These are phyloP conservation scores for Thymelicus acteon DNA, from an alignment of 2,888 invertebrate genomes.

Conservation along the genomic window DNA sequence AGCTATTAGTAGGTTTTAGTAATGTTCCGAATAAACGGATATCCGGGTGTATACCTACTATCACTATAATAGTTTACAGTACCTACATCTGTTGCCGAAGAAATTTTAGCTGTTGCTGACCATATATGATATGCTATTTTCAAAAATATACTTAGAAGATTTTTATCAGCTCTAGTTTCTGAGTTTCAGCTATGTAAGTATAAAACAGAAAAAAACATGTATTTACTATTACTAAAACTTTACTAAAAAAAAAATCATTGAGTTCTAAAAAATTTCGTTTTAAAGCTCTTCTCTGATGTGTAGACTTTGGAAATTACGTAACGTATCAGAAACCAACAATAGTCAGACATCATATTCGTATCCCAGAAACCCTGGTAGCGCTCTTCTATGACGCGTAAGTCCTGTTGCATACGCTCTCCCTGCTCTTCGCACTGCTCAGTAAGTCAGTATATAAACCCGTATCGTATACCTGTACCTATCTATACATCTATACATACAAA, in stretches of 20 bases:
- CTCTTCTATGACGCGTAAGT: slow-evolving; percentile 53
- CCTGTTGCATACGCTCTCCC: slow-evolving; percentile 56
- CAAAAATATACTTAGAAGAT: slow-evolving; percentile 1
- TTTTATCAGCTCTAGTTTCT: slow-evolving; percentile 20
- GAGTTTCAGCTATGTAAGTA: slow-evolving; percentile 9
- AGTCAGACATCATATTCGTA: slow-evolving; percentile 18
- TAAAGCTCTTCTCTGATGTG: slow-evolving; percentile 5
- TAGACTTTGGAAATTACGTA: too few species aligned
- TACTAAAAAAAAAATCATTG: slow-evolving; percentile 20
- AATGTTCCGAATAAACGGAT: too few species aligned
- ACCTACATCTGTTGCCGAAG: not conserved
- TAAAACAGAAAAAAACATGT: slow-evolving; percentile 26
- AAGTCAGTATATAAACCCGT: too few species aligned
- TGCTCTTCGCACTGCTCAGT: too few species aligned
- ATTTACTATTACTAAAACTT: slow-evolving; percentile 21
- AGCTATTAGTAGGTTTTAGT: too few species aligned
- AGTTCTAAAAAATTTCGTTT: slow-evolving; percentile 26
- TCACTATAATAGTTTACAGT: too few species aligned
- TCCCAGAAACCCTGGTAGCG: slow-evolving; percentile 50
- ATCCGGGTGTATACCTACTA: too few species aligned
- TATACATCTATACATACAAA: too few species aligned
- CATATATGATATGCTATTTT: slow-evolving; percentile 14
- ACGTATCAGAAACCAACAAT: too few species aligned
- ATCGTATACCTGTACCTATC: too few species aligned
- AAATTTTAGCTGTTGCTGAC: not conserved